Evolutionary conservation across 2,113 vertebrate species (phyloP).

Genomic region (Xiphophorus maculatus): DNA sequence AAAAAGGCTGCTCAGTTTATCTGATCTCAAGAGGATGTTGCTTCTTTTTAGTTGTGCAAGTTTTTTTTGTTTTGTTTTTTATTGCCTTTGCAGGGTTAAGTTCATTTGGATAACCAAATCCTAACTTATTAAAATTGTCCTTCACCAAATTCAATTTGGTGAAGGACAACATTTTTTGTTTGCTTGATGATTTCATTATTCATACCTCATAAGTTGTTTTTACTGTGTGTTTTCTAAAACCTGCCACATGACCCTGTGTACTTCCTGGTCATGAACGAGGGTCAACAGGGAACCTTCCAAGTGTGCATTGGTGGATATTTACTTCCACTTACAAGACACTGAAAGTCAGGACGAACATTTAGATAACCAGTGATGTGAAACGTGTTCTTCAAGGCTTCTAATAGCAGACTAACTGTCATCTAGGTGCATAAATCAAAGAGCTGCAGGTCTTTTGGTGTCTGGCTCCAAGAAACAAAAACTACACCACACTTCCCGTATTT

Average conservation of each 20-base stretch:
- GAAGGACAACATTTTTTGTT: too few species aligned
- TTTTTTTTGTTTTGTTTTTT: too few species aligned
- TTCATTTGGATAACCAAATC: background rate
- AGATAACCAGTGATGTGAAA: background rate
- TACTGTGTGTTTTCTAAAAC: background rate
- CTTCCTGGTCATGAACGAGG: too few species aligned
- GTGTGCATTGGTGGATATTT: background rate
- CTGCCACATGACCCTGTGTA: background rate
- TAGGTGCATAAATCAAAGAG: background rate
- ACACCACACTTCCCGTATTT: background rate
- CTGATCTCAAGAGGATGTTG: background rate
- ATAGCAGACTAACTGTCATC: background rate
- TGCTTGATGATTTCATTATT: background rate
- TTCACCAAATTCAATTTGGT: background rate
- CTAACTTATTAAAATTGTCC: background rate
- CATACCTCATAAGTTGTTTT: background rate
- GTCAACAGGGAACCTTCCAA: background rate
- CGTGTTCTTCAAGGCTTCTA: background rate
- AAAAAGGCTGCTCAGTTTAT: background rate
- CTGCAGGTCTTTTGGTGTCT: background rate
- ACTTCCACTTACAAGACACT: background rate
- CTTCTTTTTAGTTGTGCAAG: background rate
- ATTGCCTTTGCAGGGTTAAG: background rate
- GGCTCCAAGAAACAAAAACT: background rate
- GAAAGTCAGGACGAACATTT: background rate